A percentile compares a stretch with the other conserved stretches of the same genome.
phyloP scores from a whole-genome alignment of 1,140 invertebrate species.

The Trichogramma pretiosum region DNA sequence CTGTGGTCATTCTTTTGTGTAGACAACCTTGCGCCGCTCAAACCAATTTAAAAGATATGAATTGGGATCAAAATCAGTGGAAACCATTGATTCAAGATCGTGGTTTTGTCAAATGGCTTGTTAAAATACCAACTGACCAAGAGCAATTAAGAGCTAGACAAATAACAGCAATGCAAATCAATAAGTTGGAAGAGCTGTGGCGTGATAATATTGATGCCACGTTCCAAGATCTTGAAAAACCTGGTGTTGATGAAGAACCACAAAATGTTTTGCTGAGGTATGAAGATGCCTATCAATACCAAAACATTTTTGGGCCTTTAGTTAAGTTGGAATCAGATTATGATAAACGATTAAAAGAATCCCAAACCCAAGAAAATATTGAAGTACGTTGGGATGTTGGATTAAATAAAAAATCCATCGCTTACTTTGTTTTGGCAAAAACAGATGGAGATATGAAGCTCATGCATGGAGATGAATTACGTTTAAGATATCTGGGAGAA shows the following conservation, averaged over 20 bases:
- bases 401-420: slow-evolving; percentile 95
- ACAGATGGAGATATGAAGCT: slow-evolving; percentile 97
- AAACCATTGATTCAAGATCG: slow-evolving; percentile 95
- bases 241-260: slow-evolving; percentile 94
- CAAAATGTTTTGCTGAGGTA: slow-evolving; percentile 89
- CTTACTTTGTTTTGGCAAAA: slow-evolving; percentile 95
- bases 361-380: slow-evolving; percentile 97
- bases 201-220: slow-evolving; percentile 96
- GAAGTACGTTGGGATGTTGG: slow-evolving; percentile 98
- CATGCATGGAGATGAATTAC: slow-evolving; percentile 98
- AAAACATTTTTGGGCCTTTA: slow-evolving; percentile 95
- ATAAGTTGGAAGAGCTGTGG: slow-evolving; percentile 97
- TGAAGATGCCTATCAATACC: slow-evolving; percentile 98
- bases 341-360: slow-evolving; percentile 95
- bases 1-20: slow-evolving; percentile 96
- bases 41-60: slow-evolving; percentile 94
- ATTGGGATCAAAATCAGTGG: slow-evolving; percentile 99
- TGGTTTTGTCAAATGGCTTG: slow-evolving; percentile 91
- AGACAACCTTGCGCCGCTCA: slow-evolving; percentile 96
- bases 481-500: slow-evolving; percentile 88
- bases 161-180: slow-evolving; percentile 93
- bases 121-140: slow-evolving; percentile 91
- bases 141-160: slow-evolving; percentile 91
- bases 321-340: slow-evolving; percentile 98
- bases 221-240: slow-evolving; percentile 95